Base-by-base conservation (phyloP, 2,797 vertebrate genomes). In the Ara ararauna region DNA sequence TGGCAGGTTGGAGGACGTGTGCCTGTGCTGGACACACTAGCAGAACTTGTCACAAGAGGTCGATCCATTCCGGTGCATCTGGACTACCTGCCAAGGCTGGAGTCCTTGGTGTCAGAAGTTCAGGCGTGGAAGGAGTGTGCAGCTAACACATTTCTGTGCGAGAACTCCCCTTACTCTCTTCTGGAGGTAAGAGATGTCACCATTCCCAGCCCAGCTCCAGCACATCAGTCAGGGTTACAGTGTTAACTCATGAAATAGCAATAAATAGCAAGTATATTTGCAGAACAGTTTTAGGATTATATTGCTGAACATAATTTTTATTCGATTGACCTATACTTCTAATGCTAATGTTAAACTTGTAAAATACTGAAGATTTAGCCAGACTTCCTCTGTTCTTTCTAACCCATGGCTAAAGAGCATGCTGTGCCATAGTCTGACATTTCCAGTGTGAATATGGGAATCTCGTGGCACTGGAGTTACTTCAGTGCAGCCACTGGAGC, bases 81-180 rank as follows among this genome's bases (percentile, higher is more conserved):
- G 36, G 98, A 98, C 38, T 97, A 99, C 9, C 97, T 99, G 81
- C 97, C 98, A 26, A 98, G 99, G 68, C 97, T 99, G 96, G 99
- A 99, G 94, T 98, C 98, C 26, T 97, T 99, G 72, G 97, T 99
- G 80, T 92, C 98, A 1, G 99, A 99, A 29, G 98, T 99, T 71
- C 98, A 99, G 91, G 97, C 98, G 3, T 99, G 99, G 99, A 99
- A 99, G 96, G 99, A 99, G 74, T 99, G 99, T 58, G 99, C 99
- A 79, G 98, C 98, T 19, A 99, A 98, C 95, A 99, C 99, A 1
- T 99, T 99, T 96, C 98, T 99, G 86, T 98, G 97, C 1, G 98
- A 98, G 96, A 99, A 98, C 96, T 99, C 99, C 4, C 97, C 98
- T 0, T 98, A 98, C 58, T 99, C 99, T 70, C 99, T 99, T 11